phyloP scores from a whole-genome alignment of 2,113 vertebrate species.

The Sisor rabdophorus region DNA sequence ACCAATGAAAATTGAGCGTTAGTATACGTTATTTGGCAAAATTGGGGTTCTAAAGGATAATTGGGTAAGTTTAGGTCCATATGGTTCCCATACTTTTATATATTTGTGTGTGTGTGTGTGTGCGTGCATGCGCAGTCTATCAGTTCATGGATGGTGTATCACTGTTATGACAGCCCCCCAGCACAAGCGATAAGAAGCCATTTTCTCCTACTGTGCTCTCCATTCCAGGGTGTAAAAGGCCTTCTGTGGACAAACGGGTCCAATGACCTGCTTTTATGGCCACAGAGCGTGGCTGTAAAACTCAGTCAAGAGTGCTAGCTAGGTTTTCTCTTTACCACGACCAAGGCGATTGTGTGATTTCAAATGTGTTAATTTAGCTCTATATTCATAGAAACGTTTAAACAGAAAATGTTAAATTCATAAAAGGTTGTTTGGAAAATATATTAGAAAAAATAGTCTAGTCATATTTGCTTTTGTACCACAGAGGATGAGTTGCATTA shows the following conservation, averaged over 20 bases:
- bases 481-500: neutral
- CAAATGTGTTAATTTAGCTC: too few species aligned
- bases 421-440: neutral
- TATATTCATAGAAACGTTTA: neutral
- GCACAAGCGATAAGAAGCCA: conserved; percentile 59
- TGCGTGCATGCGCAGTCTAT: conserved; percentile 15
- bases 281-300: conserved; percentile 7
- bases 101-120: too few species aligned
- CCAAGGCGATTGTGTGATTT: too few species aligned
- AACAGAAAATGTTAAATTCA: neutral
- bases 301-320: conserved; percentile 5
- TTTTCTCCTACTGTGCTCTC: conserved; percentile 64
- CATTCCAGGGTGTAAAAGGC: conserved; percentile 57
- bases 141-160: conserved; percentile 33
- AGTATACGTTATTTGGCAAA: too few species aligned
- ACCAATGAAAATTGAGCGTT: too few species aligned
- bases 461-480: neutral
- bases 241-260: conserved; percentile 59
- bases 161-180: conserved; percentile 63
- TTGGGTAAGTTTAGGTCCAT: neutral
- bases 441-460: neutral
- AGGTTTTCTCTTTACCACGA: neutral
- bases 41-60: neutral
- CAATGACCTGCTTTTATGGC: conserved; percentile 62
- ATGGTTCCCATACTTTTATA: neutral